Base-by-base conservation (phyloP, 2,888 invertebrate genomes). In the Abrostola tripartita region DNA sequence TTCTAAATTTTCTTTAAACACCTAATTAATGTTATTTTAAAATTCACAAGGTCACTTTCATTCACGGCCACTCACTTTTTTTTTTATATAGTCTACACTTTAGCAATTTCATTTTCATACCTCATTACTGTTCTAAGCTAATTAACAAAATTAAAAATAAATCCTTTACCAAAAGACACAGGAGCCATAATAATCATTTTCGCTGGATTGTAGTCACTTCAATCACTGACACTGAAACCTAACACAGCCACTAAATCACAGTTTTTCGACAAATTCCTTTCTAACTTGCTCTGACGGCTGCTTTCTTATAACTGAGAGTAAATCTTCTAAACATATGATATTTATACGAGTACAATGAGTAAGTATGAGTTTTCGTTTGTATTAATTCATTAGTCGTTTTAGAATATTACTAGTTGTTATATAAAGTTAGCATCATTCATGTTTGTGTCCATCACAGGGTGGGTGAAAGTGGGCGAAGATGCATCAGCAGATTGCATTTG, bases 171-270 rank as follows among this genome's bases (percentile, higher is more conserved):
- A 52, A 77, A 76, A 63, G 71, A 55, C 24, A 77, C 55, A 2
- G 80, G 80, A 11, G 80, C 68, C 78, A 79, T 79, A 38, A 81
- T 61, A 44, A 77, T 66, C 79, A 79, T 80, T 52, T 67, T 77
- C 53, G 42, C 55, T 57, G 24, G 49, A 50, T 59, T 59, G 37
- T 62, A 44, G 49, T 72, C 52, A 71, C 61, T 50, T 59, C 7
- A 24, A 14, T 44, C 67, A 65, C 52, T 49, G 1, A n/a, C 55
- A 72, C 66, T 51, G 44, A 52, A 24, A 57, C 37, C 12, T 38
- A 50, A 38, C 51, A 55, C 52, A 42, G 50, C 40, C 37, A 61
- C 52, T 11, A 47, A 40, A 52, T 55, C 63, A 69, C 68, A 44
- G 37, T 63, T 54, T 71, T 59, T 57, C 51, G 52, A 47, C 37